These are phyloP conservation scores for Drosophila saltans DNA, from an alignment of 1,140 invertebrate species.

Conservation along the genomic window DNA sequence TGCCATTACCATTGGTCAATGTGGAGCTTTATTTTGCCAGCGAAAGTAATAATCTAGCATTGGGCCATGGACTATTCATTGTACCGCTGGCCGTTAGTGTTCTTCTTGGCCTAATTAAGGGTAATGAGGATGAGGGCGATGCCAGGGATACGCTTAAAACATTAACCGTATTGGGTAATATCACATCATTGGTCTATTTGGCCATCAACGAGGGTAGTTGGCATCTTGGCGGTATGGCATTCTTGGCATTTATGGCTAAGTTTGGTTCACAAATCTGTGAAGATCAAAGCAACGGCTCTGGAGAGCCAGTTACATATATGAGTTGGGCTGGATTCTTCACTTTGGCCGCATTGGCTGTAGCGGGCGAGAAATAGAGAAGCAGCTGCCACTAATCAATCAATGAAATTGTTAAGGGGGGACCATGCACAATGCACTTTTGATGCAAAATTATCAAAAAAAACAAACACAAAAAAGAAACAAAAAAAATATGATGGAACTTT, in stretches of 20 bases:
- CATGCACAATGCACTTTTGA: too few relatives aligned
- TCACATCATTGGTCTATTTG: constrained; percentile 63
- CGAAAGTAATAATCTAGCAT: constrained; percentile 58
- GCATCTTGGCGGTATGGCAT: constrained; percentile 60
- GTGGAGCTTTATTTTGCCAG: constrained; percentile 56
- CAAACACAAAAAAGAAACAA: not conserved
- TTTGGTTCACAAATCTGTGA: constrained; percentile 55
- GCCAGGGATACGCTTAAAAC: constrained; percentile 48
- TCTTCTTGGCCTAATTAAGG: constrained; percentile 29
- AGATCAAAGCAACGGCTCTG: constrained; percentile 11
- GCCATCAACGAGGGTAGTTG: constrained; percentile 66
- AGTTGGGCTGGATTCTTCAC: constrained; percentile 58
- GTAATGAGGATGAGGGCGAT: not conserved
- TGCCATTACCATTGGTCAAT: constrained; percentile 69
- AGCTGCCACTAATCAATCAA: too few relatives aligned
- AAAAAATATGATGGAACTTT: constrained; percentile 7
- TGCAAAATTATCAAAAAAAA: too few relatives aligned
- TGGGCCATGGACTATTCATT: constrained; percentile 71
- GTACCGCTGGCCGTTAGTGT: constrained; percentile 57
- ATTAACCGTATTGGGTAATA: constrained; percentile 67
- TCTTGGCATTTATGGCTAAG: constrained; percentile 64
- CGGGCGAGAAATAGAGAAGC: constrained; percentile 36
- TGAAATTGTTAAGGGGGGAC: too few relatives aligned
- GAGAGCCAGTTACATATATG: constrained; percentile 35
- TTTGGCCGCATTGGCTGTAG: constrained; percentile 28